Conservation (phyloP, 1,140 invertebrate genomes). For the Grapholita molesta region DNA sequence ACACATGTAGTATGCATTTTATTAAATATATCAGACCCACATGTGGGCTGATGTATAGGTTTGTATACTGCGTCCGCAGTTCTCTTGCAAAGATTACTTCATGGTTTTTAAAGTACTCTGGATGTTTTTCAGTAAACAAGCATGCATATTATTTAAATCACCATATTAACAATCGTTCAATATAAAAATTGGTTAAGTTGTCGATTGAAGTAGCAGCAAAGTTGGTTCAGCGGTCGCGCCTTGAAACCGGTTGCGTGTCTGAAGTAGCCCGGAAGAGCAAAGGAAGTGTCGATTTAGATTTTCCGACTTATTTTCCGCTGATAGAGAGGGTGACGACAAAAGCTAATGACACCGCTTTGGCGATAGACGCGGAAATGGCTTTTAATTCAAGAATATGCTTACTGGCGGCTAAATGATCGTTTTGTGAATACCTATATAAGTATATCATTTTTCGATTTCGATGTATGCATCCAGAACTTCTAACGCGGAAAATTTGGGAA, state of each 20-base stretch:
- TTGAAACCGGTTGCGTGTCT: slow-evolving; percentile 29
- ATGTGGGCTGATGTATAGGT: too few relatives aligned
- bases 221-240: background rate
- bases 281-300: slow-evolving; percentile 47
- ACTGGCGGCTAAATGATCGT: background rate
- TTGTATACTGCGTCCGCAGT: too few relatives aligned
- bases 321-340: slow-evolving; percentile 38
- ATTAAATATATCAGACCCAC: too few relatives aligned
- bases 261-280: slow-evolving; percentile 31
- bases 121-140: too few relatives aligned
- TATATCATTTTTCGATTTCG: background rate
- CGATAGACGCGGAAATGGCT: slow-evolving; percentile 18
- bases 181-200: background rate
- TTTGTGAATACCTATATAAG: background rate
- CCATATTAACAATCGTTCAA: too few relatives aligned
- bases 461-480: too few relatives aligned
- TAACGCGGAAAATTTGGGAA: too few relatives aligned
- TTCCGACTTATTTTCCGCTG: slow-evolving; percentile 36
- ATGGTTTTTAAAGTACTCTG: too few relatives aligned
- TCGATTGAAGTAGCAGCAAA: background rate
- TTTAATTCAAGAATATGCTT: background rate
- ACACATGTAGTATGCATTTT: too few relatives aligned
- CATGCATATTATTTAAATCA: too few relatives aligned
- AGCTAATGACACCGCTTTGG: slow-evolving; percentile 29
- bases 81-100: too few relatives aligned